A percentile compares a stretch with the other conserved stretches of the same genome.
These are phyloP conservation scores for Bursaphelenchus okinawaensis DNA, from an alignment of 2,888 invertebrate species.

Conservation along the genomic window DNA sequence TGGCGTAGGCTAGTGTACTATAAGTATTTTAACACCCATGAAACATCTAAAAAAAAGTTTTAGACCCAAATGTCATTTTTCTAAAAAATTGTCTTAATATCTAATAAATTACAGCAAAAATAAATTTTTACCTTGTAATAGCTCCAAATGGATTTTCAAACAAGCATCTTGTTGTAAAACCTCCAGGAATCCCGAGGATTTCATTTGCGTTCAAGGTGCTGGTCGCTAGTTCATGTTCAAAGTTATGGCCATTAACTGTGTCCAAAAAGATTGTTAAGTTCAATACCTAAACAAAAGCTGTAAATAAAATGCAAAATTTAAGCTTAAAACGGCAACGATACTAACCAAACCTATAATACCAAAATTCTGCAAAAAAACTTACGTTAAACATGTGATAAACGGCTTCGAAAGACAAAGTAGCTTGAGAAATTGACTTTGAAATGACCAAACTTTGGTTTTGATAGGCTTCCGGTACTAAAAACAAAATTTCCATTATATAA, in stretches of 20 bases:
- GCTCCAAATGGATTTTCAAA: not conserved
- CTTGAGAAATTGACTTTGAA: not conserved
- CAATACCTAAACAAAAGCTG: too few species aligned
- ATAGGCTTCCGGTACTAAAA: too few species aligned
- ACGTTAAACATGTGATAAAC: constrained; percentile 3
- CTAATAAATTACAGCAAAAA: not conserved
- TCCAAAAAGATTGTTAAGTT: too few species aligned
- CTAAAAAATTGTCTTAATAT: not conserved
- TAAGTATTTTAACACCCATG: not conserved
- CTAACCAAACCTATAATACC: too few species aligned
- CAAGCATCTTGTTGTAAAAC: not conserved
- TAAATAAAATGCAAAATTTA: too few species aligned
- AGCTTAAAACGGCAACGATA: too few species aligned
- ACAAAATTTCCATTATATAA: too few species aligned
- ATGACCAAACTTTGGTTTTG: not conserved
- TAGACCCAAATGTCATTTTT: not conserved
- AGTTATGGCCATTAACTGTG: too few species aligned
- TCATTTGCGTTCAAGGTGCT: not conserved
- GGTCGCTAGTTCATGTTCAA: not conserved
- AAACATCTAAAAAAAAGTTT: not conserved
- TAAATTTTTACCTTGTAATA: not conserved
- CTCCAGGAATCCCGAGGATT: not conserved
- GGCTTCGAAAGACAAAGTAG: not conserved
- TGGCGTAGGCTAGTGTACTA: too few species aligned
- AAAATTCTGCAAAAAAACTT: too few species aligned